Evolutionary conservation across 2,797 vertebrate species (phyloP).

Genomic region (Discoglossus pictus): DNA sequence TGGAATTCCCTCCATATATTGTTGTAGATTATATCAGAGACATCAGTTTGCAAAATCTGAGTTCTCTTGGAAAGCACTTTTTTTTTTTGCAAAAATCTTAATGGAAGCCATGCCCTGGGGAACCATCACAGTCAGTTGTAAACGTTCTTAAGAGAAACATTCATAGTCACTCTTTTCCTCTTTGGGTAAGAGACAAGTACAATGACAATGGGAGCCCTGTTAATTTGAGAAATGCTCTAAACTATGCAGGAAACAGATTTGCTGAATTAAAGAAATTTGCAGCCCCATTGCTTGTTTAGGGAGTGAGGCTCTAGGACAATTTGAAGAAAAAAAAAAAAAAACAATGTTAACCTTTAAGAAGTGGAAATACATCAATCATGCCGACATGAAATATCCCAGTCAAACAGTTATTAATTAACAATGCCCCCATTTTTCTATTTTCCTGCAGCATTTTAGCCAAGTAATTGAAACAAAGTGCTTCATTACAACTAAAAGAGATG

Average conservation of each 20-base stretch:
- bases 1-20: constrained; percentile 10
- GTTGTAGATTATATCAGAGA: constrained; percentile 59
- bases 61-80: constrained; percentile 48
- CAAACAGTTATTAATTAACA: neutral
- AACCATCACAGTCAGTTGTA: constrained; percentile 49
- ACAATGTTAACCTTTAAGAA: constrained; percentile 38
- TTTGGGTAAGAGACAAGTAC: constrained; percentile 47
- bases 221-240: constrained; percentile 43
- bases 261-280: constrained; percentile 48
- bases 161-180: constrained; percentile 52
- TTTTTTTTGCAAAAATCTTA: constrained; percentile 46
- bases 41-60: constrained; percentile 57
- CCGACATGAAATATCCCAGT: neutral
- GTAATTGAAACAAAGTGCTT: constrained; percentile 8
- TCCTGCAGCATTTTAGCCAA: neutral
- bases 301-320: constrained; percentile 41
- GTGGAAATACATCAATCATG: constrained; percentile 40
- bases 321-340: constrained; percentile 43
- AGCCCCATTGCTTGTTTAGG: constrained; percentile 48
- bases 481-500: no score
- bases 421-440: no score
- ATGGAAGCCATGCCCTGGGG: constrained; percentile 40
- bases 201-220: constrained; percentile 50
- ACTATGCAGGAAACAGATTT: constrained; percentile 48
- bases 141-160: constrained; percentile 50